Evolutionary conservation across 1,140 invertebrate genomes (phyloP).

Genomic region (Anadara kagoshimensis): DNA sequence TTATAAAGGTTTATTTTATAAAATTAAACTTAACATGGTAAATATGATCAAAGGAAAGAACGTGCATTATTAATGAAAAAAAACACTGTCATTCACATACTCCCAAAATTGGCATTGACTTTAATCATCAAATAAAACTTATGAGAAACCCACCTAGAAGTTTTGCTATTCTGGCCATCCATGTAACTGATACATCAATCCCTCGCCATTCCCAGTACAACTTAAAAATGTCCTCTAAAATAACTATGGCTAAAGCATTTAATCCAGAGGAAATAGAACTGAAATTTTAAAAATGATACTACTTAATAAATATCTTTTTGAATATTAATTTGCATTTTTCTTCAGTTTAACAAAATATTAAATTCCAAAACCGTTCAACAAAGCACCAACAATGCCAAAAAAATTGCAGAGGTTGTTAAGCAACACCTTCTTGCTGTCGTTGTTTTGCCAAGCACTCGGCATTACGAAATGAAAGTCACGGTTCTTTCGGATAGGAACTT

Average conservation of each 20-base stretch:
- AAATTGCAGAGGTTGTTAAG: too few species aligned
- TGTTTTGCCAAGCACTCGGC: too few species aligned
- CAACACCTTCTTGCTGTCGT: too few species aligned
- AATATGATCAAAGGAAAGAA: too few species aligned
- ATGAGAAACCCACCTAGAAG: constrained; percentile 35
- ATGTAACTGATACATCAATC: constrained; percentile 20
- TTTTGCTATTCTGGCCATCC: constrained; percentile 46
- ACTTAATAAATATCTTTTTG: not conserved
- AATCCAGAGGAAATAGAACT: constrained; percentile 75
- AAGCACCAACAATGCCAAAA: not conserved
- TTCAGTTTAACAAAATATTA: not conserved
- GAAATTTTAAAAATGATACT: constrained; percentile 17
- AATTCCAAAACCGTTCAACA: not conserved
- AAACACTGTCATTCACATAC: too few species aligned
- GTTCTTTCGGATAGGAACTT: too few species aligned
- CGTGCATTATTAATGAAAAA: too few species aligned
- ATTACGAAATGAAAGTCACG: too few species aligned
- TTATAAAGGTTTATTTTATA: too few species aligned
- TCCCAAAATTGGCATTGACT: too few species aligned
- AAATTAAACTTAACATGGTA: too few species aligned
- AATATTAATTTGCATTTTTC: not conserved
- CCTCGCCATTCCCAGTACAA: constrained; percentile 38
- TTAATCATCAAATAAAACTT: too few species aligned
- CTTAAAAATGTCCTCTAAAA: constrained; percentile 53
- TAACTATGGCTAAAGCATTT: constrained; percentile 54